These are phyloP conservation scores for Parotocinclus haroldoi DNA, from an alignment of 2,797 vertebrate species.

Conservation along the genomic window DNA sequence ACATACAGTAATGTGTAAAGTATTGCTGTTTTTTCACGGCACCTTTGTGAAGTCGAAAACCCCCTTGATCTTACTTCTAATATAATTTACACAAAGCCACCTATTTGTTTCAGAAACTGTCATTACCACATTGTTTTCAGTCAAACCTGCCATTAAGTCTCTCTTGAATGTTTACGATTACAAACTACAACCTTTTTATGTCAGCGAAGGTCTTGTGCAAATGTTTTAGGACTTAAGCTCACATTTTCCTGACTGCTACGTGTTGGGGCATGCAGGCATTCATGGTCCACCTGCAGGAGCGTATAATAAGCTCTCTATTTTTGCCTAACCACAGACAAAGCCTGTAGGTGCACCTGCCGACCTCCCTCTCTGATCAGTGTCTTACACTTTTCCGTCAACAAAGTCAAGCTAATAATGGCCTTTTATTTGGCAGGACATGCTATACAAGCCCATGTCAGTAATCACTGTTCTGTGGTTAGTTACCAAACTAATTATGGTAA, in stretches of 20 bases:
- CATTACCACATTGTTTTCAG: slow-evolving; percentile 8
- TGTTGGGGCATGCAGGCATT: slow-evolving; percentile 35
- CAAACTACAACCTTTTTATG: slow-evolving; percentile 10
- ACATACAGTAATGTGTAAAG: no score
- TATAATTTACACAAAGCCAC: no score
- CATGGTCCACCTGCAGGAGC: slow-evolving; percentile 41
- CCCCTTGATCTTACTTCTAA: no score
- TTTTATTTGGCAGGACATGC: slow-evolving; percentile 35
- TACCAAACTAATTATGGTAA: slow-evolving; percentile 1
- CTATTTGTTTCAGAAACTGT: not conserved
- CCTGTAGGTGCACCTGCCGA: slow-evolving; percentile 40
- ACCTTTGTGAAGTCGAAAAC: no score
- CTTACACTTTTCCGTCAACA: slow-evolving; percentile 28
- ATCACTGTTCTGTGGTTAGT: slow-evolving; percentile 15
- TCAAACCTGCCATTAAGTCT: not conserved
- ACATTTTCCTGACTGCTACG: slow-evolving; percentile 16
- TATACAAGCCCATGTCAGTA: slow-evolving; percentile 22
- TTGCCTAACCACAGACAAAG: slow-evolving; percentile 40
- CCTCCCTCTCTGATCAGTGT: slow-evolving; percentile 28
- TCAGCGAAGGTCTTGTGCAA: not conserved
- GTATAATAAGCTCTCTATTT: slow-evolving; percentile 28
- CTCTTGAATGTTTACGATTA: not conserved
- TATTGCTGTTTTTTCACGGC: no score
- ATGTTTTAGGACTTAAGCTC: slow-evolving; percentile 5
- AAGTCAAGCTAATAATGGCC: slow-evolving; percentile 37